Evolutionary conservation across 2,113 vertebrate genomes (phyloP).

Genomic region (Crotalus helleri): DNA sequence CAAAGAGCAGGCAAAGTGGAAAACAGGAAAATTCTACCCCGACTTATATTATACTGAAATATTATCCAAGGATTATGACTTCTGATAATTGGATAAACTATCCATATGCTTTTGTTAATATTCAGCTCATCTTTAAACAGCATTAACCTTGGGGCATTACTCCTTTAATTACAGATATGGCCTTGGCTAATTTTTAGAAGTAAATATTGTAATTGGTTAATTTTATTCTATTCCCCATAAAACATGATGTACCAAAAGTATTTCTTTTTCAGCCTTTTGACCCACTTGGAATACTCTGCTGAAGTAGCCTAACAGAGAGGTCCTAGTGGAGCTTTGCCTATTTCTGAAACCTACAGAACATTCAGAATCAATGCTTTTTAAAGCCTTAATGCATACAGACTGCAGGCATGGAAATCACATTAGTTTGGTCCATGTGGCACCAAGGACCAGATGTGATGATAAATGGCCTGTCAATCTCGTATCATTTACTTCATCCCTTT

Average conservation of each 20-base stretch:
- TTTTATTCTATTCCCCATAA: not conserved
- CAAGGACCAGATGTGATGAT: accelerated
- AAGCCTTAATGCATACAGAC: not conserved
- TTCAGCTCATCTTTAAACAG: conserved; percentile 41
- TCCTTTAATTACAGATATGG: not conserved
- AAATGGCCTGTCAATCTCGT: not conserved
- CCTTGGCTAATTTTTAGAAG: not conserved
- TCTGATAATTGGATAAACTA: conserved; percentile 22
- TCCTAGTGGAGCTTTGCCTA: not conserved
- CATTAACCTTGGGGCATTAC: conserved; percentile 2
- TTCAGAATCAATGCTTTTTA: not conserved
- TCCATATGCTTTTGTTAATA: conserved; percentile 19
- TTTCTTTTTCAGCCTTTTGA: conserved; percentile 21
- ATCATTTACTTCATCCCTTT: not conserved
- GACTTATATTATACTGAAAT: conserved; percentile 27
- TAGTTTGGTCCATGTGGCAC: not conserved
- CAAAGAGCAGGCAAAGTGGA: not conserved
- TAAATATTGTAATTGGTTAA: not conserved
- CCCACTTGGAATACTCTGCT: not conserved
- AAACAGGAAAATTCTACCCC: conserved; percentile 25
- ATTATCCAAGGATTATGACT: conserved; percentile 45
- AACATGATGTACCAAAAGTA: conserved; percentile 1
- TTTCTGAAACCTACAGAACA: not conserved
- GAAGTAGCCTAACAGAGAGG: not conserved
- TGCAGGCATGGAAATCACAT: conserved; percentile 9